These are phyloP conservation scores for Leptinotarsa lineolata DNA, from an alignment of 1,140 invertebrate genomes.

Conservation along the genomic window DNA sequence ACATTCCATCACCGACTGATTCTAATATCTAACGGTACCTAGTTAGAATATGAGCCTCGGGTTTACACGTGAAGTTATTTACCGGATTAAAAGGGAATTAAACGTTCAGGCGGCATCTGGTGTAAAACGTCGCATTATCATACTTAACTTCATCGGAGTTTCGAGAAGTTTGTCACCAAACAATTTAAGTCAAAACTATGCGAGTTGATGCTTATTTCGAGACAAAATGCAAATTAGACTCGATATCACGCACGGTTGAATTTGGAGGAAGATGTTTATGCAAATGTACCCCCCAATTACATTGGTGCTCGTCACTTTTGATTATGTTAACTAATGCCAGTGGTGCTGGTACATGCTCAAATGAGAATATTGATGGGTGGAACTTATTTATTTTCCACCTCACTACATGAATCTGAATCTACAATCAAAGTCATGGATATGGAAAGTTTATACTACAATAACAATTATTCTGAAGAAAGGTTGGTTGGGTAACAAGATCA, in stretches of 20 bases:
- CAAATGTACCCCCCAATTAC: slow-evolving; percentile 29
- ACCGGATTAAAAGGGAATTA: slow-evolving; percentile 15
- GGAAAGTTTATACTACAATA: too few species aligned
- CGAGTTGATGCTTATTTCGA: slow-evolving; percentile 20
- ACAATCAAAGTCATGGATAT: too few species aligned
- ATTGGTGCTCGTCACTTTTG: slow-evolving; percentile 25
- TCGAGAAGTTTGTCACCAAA: slow-evolving; percentile 22
- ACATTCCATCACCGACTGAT: slow-evolving; percentile 4
- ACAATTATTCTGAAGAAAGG: too few species aligned
- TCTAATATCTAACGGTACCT: slow-evolving; percentile 2
- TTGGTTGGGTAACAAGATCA: too few species aligned
- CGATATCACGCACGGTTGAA: slow-evolving; percentile 24
- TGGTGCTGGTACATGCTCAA: slow-evolving; percentile 24
- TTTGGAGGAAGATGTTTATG: slow-evolving; percentile 33
- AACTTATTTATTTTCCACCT: background rate
- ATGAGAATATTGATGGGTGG: background rate
- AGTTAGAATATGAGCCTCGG: background rate
- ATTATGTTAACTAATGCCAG: slow-evolving; percentile 32
- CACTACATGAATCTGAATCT: background rate
- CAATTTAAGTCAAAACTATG: slow-evolving; percentile 26
- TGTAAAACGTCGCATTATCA: slow-evolving; percentile 20
- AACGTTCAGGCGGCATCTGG: slow-evolving; percentile 12
- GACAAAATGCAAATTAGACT: slow-evolving; percentile 27
- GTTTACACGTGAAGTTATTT: slow-evolving; percentile 1
- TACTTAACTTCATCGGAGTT: slow-evolving; percentile 14